Conservation (phyloP, 2,888 invertebrate species). For the Alloplasta piceator region DNA sequence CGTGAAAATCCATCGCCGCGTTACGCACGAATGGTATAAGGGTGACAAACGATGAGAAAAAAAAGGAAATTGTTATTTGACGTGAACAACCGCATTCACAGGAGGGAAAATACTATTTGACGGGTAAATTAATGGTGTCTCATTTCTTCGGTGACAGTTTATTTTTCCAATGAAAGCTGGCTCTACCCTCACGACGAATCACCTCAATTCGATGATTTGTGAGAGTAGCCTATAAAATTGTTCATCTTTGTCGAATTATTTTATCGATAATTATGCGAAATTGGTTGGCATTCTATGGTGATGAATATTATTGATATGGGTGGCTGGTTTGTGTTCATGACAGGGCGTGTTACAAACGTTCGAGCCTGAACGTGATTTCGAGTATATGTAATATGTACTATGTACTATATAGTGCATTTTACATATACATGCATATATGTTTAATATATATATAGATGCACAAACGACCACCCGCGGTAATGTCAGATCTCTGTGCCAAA, state of each 20-base stretch:
- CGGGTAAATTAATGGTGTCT: conserved; percentile 11
- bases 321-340: conserved; percentile 54
- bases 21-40: conserved; percentile 17
- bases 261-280: neutral
- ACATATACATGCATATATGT: neutral
- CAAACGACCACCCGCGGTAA: conserved; percentile 34
- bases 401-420: neutral
- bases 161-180: no score
- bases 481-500: conserved; percentile 24
- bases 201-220: no score
- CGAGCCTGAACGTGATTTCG: conserved; percentile 6
- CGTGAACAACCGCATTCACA: neutral
- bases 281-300: conserved; percentile 18
- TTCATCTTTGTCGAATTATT: neutral
- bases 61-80: conserved; percentile 23
- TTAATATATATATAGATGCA: neutral
- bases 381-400: conserved; percentile 4
- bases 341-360: conserved; percentile 56
- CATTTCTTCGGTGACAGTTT: neutral
- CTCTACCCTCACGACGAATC: no score
- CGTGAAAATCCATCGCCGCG: conserved; percentile 5
- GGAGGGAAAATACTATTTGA: neutral
- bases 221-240: no score
- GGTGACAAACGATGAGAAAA: neutral
- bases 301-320: conserved; percentile 57